Evolutionary conservation across 2,888 invertebrate species (phyloP).

Genomic region (Koerneria pararmatus): DNA sequence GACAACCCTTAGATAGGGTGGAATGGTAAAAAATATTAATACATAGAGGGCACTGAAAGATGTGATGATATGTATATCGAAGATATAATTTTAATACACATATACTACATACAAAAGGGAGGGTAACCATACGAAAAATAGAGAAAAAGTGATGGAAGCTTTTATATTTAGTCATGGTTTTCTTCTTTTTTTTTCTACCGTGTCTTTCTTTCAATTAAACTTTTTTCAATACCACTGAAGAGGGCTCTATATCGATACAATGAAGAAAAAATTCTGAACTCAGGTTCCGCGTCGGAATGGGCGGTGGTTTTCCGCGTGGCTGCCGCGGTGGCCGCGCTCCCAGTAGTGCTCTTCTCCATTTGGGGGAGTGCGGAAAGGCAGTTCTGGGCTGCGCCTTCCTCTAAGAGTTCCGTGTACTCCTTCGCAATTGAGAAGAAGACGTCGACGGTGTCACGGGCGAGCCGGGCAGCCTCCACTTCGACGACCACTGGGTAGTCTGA

Average conservation of each 20-base stretch:
- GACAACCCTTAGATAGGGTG: no score
- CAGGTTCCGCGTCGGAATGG: constrained; percentile 48
- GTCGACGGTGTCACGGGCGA: neutral
- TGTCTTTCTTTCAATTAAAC: neutral
- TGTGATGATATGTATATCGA: no score
- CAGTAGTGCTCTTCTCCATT: constrained; percentile 47
- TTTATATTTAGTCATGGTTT: neutral
- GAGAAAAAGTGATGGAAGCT: neutral
- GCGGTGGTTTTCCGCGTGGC: constrained; percentile 53
- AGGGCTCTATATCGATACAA: no score
- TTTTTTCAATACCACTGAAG: neutral
- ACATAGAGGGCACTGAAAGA: no score
- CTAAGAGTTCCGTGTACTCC: constrained; percentile 42
- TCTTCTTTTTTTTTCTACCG: neutral
- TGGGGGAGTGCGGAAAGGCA: constrained; percentile 55
- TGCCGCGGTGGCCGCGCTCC: constrained; percentile 49
- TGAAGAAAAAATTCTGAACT: no score
- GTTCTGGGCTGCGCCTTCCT: constrained; percentile 53
- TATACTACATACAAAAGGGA: no score
- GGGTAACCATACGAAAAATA: no score
- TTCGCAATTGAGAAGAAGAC: constrained; percentile 24
- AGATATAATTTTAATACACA: no score
- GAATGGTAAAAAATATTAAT: neutral
- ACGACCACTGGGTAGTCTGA: no score
- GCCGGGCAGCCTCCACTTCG: neutral